Conservation (phyloP, 2,797 vertebrate species). For the Gallinago solitaria region DNA sequence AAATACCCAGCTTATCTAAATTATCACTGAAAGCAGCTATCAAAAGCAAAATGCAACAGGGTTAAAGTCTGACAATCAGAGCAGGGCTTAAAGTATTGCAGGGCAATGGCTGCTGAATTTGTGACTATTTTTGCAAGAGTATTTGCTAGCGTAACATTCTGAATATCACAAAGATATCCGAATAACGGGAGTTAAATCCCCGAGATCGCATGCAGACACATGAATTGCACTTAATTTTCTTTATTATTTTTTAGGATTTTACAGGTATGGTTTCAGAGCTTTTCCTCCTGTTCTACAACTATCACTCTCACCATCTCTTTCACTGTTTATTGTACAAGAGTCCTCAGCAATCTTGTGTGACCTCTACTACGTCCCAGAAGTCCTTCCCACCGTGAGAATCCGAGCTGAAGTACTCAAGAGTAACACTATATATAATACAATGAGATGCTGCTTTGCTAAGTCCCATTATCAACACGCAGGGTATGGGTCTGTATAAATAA, state of each 20-base stretch:
- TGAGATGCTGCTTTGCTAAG: not conserved
- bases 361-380: not conserved
- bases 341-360: not conserved
- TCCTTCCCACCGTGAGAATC: not conserved
- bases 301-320: not conserved
- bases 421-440: not conserved
- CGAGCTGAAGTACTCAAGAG: not conserved
- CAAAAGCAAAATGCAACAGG: not conserved
- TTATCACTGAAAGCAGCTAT: not conserved
- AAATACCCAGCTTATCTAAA: conserved; percentile 30
- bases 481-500: not conserved
- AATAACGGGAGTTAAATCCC: not conserved
- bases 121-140: not conserved
- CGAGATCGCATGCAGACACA: not conserved
- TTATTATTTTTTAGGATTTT: not conserved
- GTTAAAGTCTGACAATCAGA: not conserved
- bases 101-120: not conserved
- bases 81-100: not conserved
- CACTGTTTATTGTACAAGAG: not conserved
- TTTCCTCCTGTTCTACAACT: not conserved
- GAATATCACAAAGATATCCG: not conserved
- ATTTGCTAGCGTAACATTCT: not conserved
- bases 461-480: not conserved
- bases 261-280: not conserved
- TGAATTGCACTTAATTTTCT: accelerated